A percentile compares a stretch with the other conserved stretches of the same genome.
phyloP scores from a whole-genome alignment of 2,888 invertebrate species.

The Lycia hirtaria region DNA sequence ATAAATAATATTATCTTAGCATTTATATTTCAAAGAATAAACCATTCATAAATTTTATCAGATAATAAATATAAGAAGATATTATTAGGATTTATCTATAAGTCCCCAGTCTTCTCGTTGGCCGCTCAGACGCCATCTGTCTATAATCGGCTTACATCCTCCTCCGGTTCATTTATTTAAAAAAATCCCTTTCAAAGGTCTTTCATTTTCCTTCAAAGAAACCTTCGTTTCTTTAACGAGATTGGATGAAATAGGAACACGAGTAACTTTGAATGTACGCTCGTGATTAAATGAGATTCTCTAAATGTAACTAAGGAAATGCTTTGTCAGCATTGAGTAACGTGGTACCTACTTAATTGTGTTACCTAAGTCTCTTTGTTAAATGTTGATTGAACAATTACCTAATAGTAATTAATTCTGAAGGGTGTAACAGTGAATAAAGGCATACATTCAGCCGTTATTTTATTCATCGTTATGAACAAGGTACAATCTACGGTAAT shows the following conservation, averaged over 20 bases:
- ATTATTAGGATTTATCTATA: constrained; percentile 17
- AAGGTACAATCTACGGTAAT: no score
- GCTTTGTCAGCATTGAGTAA: constrained; percentile 2
- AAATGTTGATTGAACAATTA: not conserved
- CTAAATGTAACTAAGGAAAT: not conserved
- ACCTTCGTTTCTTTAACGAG: constrained; percentile 26
- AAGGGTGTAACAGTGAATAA: no score
- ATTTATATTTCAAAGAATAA: not conserved
- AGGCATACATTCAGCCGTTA: no score
- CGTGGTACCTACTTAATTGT: constrained; percentile 1
- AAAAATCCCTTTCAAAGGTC: constrained; percentile 34
- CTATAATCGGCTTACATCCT: constrained; percentile 70
- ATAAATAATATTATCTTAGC: not conserved
- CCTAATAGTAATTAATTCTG: no score
- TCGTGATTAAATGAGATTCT: constrained; percentile 9
- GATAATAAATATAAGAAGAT: not conserved
- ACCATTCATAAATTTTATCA: not conserved
- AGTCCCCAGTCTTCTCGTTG: constrained; percentile 13
- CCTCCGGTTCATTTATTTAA: constrained; percentile 41
- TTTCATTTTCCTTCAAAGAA: constrained; percentile 25
- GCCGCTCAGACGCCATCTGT: constrained; percentile 53
- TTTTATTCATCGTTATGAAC: no score
- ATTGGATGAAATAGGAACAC: constrained; percentile 23
- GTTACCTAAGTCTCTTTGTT: constrained; percentile 1
- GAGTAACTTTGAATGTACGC: constrained; percentile 4